Evolutionary conservation across 2,113 vertebrate genomes (phyloP).

Genomic region (Neolamprologus hecqui): DNA sequence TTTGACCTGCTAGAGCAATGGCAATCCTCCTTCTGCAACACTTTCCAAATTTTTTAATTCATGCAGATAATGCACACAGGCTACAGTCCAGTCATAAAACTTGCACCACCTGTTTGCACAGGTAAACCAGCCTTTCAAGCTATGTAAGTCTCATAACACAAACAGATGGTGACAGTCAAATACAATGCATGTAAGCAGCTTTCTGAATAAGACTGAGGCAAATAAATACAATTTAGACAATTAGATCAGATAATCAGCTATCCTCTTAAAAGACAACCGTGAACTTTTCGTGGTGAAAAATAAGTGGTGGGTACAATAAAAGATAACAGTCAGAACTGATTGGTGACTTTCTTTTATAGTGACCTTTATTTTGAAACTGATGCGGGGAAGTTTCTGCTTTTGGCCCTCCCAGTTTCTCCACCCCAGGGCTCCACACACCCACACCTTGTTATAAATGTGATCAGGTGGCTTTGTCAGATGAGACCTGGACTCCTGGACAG

Average conservation of each 20-base stretch:
- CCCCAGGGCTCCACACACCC: neutral
- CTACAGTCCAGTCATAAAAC: neutral
- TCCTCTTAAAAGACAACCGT: neutral
- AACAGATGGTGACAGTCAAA: neutral
- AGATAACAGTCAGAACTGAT: accelerated
- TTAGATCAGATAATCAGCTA: accelerated
- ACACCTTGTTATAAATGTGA: neutral
- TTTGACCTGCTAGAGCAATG: neutral
- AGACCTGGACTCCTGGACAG: neutral
- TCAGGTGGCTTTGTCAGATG: neutral
- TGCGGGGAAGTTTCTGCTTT: neutral
- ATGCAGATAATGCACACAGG: neutral
- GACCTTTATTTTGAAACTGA: conserved; percentile 27
- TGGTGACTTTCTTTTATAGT: neutral
- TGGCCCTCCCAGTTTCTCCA: neutral
- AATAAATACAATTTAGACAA: neutral
- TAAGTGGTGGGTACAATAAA: accelerated
- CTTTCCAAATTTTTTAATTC: neutral
- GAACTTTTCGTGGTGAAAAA: neutral
- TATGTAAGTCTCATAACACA: neutral
- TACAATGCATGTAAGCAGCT: neutral
- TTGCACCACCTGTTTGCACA: conserved; percentile 7
- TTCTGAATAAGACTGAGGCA: conserved; percentile 31
- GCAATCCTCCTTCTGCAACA: neutral
- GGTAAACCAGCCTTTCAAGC: neutral